Conservation (phyloP, 2,113 vertebrate genomes). For the Lycocorax pyrrhopterus region DNA sequence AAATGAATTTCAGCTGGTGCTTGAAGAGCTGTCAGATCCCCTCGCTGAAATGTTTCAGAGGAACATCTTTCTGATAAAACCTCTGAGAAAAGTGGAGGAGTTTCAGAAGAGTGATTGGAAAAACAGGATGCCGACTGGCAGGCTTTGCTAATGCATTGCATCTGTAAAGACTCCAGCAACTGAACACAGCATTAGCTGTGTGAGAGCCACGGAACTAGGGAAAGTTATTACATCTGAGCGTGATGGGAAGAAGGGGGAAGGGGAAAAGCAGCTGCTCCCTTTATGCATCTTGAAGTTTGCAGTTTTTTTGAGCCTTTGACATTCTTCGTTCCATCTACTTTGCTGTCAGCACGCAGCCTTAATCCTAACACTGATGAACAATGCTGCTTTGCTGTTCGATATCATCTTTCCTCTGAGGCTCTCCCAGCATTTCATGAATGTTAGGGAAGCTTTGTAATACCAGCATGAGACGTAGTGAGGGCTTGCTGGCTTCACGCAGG, state of each 20-base stretch:
- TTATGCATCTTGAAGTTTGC: conserved; percentile 9
- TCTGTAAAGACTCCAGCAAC: conserved; percentile 54
- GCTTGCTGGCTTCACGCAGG: not conserved
- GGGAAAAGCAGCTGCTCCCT: not conserved
- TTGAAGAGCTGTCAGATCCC: conserved; percentile 72
- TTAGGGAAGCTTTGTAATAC: not conserved
- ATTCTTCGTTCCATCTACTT: conserved; percentile 36
- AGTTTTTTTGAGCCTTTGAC: conserved; percentile 16
- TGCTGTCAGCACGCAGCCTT: not conserved
- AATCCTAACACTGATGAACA: conserved; percentile 33
- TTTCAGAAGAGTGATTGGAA: conserved; percentile 69
- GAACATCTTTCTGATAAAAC: conserved; percentile 74
- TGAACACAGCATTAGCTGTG: conserved; percentile 6
- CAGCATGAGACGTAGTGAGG: not conserved
- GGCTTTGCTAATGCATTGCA: conserved; percentile 56
- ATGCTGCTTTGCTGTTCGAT: conserved; percentile 8
- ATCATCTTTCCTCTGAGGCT: not conserved
- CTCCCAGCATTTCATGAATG: not conserved
- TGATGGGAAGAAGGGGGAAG: conserved; percentile 39
- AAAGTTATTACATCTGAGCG: conserved; percentile 57
- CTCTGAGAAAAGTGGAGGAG: conserved; percentile 79
- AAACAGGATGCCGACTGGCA: conserved; percentile 74
- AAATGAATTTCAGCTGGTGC: conserved; percentile 78
- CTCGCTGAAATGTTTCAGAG: conserved; percentile 67
- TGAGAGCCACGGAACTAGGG: conserved; percentile 21